A percentile compares a stretch with the other conserved stretches of the same genome.
phyloP scores from a whole-genome alignment of 2,113 vertebrate species.

The Okapia johnstoni region DNA sequence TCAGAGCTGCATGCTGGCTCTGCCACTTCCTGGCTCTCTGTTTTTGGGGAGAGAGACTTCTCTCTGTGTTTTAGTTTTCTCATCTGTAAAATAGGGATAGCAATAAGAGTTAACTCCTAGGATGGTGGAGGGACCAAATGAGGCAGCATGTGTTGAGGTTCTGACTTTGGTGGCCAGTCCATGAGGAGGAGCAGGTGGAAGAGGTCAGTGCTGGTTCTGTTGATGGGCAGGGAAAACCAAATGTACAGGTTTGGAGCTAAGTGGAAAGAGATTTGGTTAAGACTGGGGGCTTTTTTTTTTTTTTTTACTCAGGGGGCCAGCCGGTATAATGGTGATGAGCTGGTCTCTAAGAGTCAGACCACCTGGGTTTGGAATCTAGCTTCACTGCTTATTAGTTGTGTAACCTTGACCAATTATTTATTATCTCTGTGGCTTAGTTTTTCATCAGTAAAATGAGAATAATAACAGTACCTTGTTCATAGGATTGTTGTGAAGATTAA shows the following conservation, averaged over 20 bases:
- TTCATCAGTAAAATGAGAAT: slow-evolving; percentile 19
- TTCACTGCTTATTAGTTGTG: not conserved
- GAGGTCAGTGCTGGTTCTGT: not conserved
- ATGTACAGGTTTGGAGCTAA: not conserved
- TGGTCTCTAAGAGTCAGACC: not conserved
- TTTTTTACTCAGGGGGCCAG: not conserved
- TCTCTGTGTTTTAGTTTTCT: not conserved
- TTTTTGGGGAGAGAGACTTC: not conserved
- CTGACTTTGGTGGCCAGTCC: not conserved
- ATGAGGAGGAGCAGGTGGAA: not conserved
- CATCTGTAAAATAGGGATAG: not conserved
- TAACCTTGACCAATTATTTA: not conserved
- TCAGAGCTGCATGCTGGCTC: not conserved
- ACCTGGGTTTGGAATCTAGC: not conserved
- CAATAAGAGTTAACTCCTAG: not conserved
- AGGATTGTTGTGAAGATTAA: not conserved
- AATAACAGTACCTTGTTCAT: not conserved
- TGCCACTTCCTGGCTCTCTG: not conserved
- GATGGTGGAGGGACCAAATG: not conserved
- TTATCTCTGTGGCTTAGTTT: not conserved
- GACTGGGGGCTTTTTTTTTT: not conserved
- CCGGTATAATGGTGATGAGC: not conserved
- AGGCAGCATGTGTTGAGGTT: not conserved
- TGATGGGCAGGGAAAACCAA: not conserved
- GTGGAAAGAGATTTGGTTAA: not conserved